Conservation (phyloP, 2,888 invertebrate genomes). For the Sclerodermus sp. region DNA sequence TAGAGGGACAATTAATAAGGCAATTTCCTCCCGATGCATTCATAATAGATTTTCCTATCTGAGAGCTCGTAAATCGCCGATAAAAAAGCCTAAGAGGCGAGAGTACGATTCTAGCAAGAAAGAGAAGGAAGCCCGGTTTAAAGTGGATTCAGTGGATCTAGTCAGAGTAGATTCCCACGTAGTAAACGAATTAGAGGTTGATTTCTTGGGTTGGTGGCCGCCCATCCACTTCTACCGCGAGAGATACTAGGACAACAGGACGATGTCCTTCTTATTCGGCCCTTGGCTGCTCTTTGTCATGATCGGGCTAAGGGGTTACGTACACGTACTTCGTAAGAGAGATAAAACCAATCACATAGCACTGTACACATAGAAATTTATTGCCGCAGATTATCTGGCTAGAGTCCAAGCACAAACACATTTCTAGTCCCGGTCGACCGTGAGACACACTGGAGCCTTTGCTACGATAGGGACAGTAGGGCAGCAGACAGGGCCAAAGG, state of each 20-base stretch:
- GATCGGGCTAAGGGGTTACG: conserved; percentile 25
- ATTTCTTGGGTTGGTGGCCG: conserved; percentile 38
- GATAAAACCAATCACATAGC: conserved; percentile 55
- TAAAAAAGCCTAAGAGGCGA: too few relatives aligned
- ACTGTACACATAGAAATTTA: conserved; percentile 53
- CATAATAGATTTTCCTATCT: too few relatives aligned
- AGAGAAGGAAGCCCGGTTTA: conserved; percentile 18
- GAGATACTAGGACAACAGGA: conserved; percentile 9
- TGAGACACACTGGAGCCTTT: neutral
- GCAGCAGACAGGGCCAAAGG: neutral
- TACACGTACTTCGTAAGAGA: conserved; percentile 28
- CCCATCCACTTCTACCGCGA: conserved; percentile 14
- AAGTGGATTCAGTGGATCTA: conserved; percentile 26
- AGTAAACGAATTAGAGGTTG: conserved; percentile 43
- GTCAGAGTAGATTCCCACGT: conserved; percentile 30
- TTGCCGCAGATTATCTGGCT: conserved; percentile 55
- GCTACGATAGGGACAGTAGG: neutral
- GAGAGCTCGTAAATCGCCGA: too few relatives aligned
- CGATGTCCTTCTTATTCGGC: conserved; percentile 12
- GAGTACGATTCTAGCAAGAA: too few relatives aligned
- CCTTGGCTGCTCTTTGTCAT: conserved; percentile 9
- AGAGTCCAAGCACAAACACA: conserved; percentile 54
- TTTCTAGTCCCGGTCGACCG: conserved; percentile 34
- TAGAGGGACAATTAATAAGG: too few relatives aligned
- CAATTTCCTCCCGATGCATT: too few relatives aligned